Conservation (phyloP, 2,888 invertebrate genomes). For the Diaperis boleti region DNA sequence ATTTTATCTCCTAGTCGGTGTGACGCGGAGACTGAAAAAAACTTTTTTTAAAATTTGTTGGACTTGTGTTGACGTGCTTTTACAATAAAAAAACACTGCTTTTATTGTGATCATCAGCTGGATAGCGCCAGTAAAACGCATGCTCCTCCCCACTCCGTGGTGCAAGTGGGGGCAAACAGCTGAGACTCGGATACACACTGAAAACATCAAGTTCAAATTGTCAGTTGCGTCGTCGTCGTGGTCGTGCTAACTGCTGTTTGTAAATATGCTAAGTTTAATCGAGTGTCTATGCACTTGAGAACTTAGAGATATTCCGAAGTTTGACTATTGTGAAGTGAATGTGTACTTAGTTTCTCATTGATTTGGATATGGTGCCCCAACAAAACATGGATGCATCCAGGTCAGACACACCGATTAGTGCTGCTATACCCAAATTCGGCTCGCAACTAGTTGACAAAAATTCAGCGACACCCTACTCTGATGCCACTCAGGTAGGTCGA, state of each 20-base stretch:
- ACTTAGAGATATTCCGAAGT: constrained; percentile 58
- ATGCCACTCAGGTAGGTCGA: constrained; percentile 93
- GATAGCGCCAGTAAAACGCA: constrained; percentile 55
- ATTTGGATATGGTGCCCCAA: constrained; percentile 78
- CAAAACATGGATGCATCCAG: constrained; percentile 69
- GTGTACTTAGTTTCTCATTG: constrained; percentile 39
- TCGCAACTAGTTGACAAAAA: constrained; percentile 91
- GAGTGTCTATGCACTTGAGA: constrained; percentile 61
- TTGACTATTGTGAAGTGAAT: constrained; percentile 46
- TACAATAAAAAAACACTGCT: neutral
- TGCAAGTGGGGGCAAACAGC: constrained; percentile 62
- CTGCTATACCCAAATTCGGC: constrained; percentile 83
- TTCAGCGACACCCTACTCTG: constrained; percentile 95
- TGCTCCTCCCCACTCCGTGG: constrained; percentile 53
- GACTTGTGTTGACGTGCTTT: too few species aligned
- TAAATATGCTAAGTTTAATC: constrained; percentile 61
- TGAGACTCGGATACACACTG: constrained; percentile 65
- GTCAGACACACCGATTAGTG: constrained; percentile 67
- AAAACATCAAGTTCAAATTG: constrained; percentile 69
- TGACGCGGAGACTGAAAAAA: too few species aligned
- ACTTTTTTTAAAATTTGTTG: too few species aligned
- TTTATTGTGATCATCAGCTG: constrained; percentile 59
- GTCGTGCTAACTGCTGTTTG: constrained; percentile 61
- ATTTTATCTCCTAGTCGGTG: neutral
- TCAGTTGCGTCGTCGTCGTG: constrained; percentile 71